phyloP scores from a whole-genome alignment of 2,888 invertebrate genomes.

The Gastracanthus pulcherrimus region DNA sequence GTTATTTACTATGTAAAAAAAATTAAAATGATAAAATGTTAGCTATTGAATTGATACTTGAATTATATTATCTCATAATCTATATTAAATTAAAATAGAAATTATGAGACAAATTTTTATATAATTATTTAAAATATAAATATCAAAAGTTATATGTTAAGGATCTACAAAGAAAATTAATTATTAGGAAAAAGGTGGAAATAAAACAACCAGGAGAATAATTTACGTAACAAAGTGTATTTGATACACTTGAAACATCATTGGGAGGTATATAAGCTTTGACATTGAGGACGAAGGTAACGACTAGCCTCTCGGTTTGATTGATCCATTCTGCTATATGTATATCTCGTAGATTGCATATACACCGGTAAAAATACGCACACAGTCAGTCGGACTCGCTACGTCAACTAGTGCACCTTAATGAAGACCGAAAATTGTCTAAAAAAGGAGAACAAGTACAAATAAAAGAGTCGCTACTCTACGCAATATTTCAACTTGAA shows the following conservation, averaged over 20 bases:
- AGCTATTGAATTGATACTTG: not conserved
- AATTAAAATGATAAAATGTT: not conserved
- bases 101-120: too few species aligned
- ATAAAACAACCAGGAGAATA: not conserved
- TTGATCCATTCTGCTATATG: conserved; percentile 60
- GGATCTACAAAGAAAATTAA: not conserved
- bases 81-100: too few species aligned
- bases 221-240: conserved; percentile 61
- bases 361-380: not conserved
- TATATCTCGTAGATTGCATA: not conserved
- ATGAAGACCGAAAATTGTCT: not conserved
- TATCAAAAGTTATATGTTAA: not conserved
- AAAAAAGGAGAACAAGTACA: not conserved
- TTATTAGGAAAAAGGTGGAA: not conserved
- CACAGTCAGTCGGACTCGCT: not conserved
- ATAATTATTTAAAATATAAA: too few species aligned
- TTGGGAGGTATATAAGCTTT: conserved; percentile 59
- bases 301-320: conserved; percentile 70
- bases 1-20: not conserved
- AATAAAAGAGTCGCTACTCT: not conserved
- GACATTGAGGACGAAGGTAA: conserved; percentile 62
- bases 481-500: not conserved
- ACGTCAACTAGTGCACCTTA: conserved; percentile 24
- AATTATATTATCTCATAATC: too few species aligned
- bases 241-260: conserved; percentile 59